phyloP scores from a whole-genome alignment of 53 echinoderm and acorn worm genomes.

The Echinometra lucunter region DNA sequence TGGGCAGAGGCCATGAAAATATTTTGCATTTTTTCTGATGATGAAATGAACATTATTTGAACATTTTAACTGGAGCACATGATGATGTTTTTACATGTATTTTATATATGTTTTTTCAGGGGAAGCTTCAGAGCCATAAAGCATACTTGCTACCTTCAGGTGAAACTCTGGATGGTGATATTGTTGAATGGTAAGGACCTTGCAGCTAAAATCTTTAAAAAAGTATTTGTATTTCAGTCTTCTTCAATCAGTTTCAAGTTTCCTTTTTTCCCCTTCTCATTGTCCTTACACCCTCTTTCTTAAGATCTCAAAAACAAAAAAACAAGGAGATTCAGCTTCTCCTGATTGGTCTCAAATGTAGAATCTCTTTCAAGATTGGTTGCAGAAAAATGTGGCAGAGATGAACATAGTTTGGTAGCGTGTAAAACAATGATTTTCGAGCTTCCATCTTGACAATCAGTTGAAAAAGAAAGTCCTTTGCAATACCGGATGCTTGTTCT shows the following conservation, averaged over 20 bases:
- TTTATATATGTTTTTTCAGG: conserved; percentile 69
- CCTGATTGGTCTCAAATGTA: too few relatives aligned
- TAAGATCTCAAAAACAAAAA: not conserved
- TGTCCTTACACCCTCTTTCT: not conserved
- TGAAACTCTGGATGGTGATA: conserved; percentile 76
- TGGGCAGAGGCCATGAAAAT: too few relatives aligned
- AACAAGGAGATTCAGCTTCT: not conserved
- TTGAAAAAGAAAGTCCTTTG: too few relatives aligned
- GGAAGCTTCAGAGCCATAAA: conserved; percentile 70
- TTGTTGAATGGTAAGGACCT: conserved; percentile 85
- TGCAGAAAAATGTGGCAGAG: too few relatives aligned
- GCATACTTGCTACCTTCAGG: conserved; percentile 87
- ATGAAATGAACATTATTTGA: too few relatives aligned
- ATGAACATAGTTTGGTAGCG: too few relatives aligned
- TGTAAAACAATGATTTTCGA: too few relatives aligned
- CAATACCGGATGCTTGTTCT: too few relatives aligned
- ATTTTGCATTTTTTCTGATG: too few relatives aligned
- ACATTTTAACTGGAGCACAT: too few relatives aligned
- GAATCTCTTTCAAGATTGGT: too few relatives aligned
- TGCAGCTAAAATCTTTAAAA: not conserved
- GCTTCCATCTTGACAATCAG: too few relatives aligned
- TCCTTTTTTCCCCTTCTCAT: not conserved
- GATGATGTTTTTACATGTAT: not conserved
- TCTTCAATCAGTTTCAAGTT: not conserved
- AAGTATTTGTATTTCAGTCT: not conserved